Evolutionary conservation across 2,888 invertebrate genomes (phyloP), one percentile per base, ranked within the genome.

Genomic region (Sipha maydis): DNA sequence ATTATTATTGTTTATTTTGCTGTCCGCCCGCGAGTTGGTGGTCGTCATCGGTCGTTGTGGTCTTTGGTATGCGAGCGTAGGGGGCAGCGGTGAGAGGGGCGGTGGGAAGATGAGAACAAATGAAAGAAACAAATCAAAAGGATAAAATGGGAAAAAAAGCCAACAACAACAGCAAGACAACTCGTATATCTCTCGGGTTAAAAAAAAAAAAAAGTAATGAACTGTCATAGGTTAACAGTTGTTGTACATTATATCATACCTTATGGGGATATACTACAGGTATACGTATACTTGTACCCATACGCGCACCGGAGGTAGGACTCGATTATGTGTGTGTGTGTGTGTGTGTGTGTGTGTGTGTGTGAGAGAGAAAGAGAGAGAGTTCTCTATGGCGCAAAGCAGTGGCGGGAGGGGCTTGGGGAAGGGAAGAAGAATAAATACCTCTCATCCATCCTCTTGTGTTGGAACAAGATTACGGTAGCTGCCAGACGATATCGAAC

Each of bases 191-290:
- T 54, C 56, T 85, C 28, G 56, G 79, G 73, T 41, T 25, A 77
- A 77, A 41, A 41, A 76, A 31, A 85, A 77, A 79, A 85, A 85
- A 86, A 86, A 73, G 86, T 86, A 86, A 86, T 86, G 86, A 73
- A 86, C 86, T 86, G 86, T 86, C 86, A 86, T 86, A 80, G 86
- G 86, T 80, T 86, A 80, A 86, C 86, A 86, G 86, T 86, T 86
- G 86, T 86, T 86, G 86, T 86, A 86, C 86, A 86, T 80, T 86
- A 86, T 86, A 86, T 79, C 86, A 86, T 80, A 86, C 86, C 86
- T 86, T 86, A 86, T 86, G 86, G 28, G 86, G 86, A 86, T 82
- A 86, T 82, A 82, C 88, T 41, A 7, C 21, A 25, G 75, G 56
- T 75, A 82, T 41, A 67, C 38, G 9, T 61, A 31, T 8, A 54